Conservation (phyloP, 2,888 invertebrate species). For the Silvanus unidentatus region DNA sequence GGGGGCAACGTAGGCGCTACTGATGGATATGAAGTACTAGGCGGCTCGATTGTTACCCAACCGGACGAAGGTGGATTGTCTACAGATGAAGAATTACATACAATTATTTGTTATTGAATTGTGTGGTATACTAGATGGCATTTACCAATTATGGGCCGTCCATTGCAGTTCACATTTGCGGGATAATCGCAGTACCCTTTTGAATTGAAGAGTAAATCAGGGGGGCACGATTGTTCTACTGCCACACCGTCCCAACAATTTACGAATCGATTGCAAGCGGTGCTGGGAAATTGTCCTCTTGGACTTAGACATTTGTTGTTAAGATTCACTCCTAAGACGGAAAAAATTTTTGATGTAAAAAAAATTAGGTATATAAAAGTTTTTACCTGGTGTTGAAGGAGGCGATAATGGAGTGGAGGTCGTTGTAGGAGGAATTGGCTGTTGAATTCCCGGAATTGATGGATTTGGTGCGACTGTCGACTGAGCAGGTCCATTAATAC, state of each 20-base stretch:
- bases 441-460: slow-evolving; percentile 10
- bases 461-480: slow-evolving; percentile 4
- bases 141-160: slow-evolving; percentile 40
- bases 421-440: slow-evolving; percentile 4
- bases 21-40: slow-evolving; percentile 1
- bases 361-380: no score
- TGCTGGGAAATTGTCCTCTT: slow-evolving; percentile 59
- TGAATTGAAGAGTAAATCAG: slow-evolving; percentile 55
- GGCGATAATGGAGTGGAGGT: not conserved
- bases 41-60: not conserved
- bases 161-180: slow-evolving; percentile 58
- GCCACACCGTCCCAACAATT: slow-evolving; percentile 69
- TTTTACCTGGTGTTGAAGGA: not conserved
- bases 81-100: not conserved
- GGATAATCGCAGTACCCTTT: slow-evolving; percentile 60
- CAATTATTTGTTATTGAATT: not conserved
- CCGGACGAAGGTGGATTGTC: not conserved
- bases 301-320: slow-evolving; percentile 44
- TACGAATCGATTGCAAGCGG: slow-evolving; percentile 57
- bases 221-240: slow-evolving; percentile 60
- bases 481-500: slow-evolving; percentile 2
- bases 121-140: not conserved
- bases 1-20: slow-evolving; percentile 9
- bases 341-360: no score
- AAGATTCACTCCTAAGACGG: slow-evolving; percentile 14